Conservation (phyloP, 1,140 invertebrate species). For the Myzus persicae region DNA sequence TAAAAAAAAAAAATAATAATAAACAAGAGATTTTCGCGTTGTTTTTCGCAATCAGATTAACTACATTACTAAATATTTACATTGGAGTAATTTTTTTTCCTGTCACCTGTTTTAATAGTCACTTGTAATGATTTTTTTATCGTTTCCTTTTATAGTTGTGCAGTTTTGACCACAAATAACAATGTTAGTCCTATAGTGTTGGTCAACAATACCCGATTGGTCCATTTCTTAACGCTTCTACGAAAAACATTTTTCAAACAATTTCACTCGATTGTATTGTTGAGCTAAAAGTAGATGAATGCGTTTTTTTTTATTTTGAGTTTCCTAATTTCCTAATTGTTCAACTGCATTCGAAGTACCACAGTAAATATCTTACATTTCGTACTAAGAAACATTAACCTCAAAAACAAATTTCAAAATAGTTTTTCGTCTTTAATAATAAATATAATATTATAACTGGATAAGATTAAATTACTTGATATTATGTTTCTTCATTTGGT, state of each 20-base stretch:
- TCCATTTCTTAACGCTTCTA: neutral
- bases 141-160: neutral
- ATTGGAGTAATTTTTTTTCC: neutral
- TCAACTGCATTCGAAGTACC: neutral
- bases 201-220: neutral
- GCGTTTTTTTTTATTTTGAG: neutral
- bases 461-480: neutral
- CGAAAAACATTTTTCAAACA: neutral
- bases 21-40: neutral
- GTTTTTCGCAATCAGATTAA: neutral
- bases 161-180: no score
- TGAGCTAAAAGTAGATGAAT: neutral
- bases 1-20: slow-evolving; percentile 40
- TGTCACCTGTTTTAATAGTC: neutral
- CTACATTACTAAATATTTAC: neutral
- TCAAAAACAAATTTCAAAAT: neutral
- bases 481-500: neutral
- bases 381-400: neutral
- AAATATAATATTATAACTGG: no score
- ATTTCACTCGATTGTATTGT: neutral
- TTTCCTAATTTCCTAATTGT: neutral
- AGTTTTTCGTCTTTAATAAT: neutral
- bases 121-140: neutral
- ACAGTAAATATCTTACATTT: neutral
- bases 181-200: neutral